These are phyloP conservation scores for Chelonoidis abingdonii DNA, from an alignment of 2,113 vertebrate genomes.

Conservation along the genomic window DNA sequence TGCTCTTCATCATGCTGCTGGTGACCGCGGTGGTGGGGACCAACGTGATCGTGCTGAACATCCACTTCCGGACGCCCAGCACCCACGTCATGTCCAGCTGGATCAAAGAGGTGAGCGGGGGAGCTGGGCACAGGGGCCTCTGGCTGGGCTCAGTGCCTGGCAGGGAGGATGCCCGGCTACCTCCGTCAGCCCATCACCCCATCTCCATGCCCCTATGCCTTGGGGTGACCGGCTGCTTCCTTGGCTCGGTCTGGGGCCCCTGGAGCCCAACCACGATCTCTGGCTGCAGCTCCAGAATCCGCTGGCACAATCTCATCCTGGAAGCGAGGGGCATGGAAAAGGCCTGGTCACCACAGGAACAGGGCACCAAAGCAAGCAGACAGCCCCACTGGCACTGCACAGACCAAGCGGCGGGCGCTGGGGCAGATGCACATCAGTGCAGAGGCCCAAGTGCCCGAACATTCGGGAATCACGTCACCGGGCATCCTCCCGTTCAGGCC, in stretches of 20 bases:
- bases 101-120: slow-evolving; percentile 84
- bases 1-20: slow-evolving; percentile 96
- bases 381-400: no score
- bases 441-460: no score
- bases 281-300: neutral
- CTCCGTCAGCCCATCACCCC: neutral
- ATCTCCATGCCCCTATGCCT: neutral
- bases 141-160: neutral
- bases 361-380: no score
- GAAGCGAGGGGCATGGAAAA: neutral
- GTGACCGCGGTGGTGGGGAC: slow-evolving; percentile 92
- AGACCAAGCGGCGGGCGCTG: no score
- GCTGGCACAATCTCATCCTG: no score
- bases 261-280: neutral
- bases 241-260: neutral
- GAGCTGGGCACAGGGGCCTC: neutral
- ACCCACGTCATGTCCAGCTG: slow-evolving; percentile 92
- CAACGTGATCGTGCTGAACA: slow-evolving; percentile 91
- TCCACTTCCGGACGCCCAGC: slow-evolving; percentile 96
- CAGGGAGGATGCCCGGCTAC: neutral
- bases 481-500: neutral
- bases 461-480: no score
- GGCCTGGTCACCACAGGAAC: no score
- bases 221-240: neutral
- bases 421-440: no score